Percentiles rank a stretch among this genome's conserved stretches.
phyloP scores from a whole-genome alignment of 2,113 vertebrate genomes.

The Mola mola region DNA sequence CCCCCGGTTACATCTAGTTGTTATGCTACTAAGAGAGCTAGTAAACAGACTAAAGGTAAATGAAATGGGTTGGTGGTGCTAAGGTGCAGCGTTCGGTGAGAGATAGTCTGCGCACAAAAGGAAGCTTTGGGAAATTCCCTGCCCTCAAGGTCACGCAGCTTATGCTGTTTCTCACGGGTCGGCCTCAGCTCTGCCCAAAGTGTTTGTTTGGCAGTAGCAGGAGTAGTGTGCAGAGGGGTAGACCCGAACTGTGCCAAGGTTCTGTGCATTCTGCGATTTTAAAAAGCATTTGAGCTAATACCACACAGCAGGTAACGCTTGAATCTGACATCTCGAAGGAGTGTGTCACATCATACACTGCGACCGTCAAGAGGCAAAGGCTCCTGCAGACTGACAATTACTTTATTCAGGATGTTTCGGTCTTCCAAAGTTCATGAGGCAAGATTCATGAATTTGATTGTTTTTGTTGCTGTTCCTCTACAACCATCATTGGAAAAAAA shows the following conservation, averaged over 20 bases:
- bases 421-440: too few relatives aligned
- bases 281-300: background rate
- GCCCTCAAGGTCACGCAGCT: background rate
- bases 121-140: background rate
- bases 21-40: too few relatives aligned
- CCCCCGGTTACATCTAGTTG: too few relatives aligned
- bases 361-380: background rate
- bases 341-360: background rate
- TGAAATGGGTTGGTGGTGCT: too few relatives aligned
- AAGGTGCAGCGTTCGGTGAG: background rate
- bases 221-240: too few relatives aligned
- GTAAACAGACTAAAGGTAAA: too few relatives aligned
- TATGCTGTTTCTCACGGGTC: background rate
- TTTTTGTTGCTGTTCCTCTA: too few relatives aligned
- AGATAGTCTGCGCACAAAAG: too few relatives aligned
- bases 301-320: background rate
- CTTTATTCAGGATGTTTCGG: slow-evolving; percentile 1
- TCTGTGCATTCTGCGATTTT: background rate
- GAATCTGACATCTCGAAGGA: too few relatives aligned
- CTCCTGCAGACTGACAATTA: background rate
- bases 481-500: too few relatives aligned
- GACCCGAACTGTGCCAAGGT: background rate
- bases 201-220: background rate
- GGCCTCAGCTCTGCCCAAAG: background rate
- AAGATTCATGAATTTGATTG: too few relatives aligned